These are phyloP conservation scores for Eulemur mongoz DNA, from an alignment of 2,797 vertebrate species.

Conservation along the genomic window DNA sequence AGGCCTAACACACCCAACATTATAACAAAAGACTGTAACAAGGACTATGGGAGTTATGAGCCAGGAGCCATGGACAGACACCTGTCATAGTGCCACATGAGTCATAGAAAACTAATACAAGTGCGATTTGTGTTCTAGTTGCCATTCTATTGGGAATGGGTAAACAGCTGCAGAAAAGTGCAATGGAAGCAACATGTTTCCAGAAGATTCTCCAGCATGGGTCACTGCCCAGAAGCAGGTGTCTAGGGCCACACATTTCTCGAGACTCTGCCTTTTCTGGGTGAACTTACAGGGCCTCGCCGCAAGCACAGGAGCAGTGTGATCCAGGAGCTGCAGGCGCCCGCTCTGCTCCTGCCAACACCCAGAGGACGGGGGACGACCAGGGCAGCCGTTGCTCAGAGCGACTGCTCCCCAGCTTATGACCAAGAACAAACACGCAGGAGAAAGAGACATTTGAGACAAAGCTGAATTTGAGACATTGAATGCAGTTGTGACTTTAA, in stretches of 20 bases:
- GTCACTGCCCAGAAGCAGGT: not conserved
- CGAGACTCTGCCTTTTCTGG: not conserved
- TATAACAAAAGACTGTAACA: too few species aligned
- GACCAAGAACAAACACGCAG: not conserved
- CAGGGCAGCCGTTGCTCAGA: not conserved
- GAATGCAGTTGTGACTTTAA: not conserved
- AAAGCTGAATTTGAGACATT: not conserved
- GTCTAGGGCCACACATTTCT: rapidly evolving
- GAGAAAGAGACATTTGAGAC: not conserved
- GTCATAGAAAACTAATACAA: not conserved
- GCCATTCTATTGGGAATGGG: not conserved
- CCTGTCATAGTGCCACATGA: too few species aligned
- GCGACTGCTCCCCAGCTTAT: not conserved
- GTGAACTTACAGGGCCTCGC: too few species aligned
- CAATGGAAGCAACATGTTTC: not conserved
- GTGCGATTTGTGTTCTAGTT: not conserved
- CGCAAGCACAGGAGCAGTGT: not conserved
- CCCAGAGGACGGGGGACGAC: rapidly evolving
- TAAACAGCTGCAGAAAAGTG: not conserved
- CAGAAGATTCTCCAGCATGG: not conserved
- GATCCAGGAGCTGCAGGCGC: rapidly evolving
- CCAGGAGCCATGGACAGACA: too few species aligned
- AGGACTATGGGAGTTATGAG: too few species aligned
- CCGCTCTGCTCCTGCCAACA: not conserved
- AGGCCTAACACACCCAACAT: too few species aligned